These are phyloP conservation scores for Lepus timidus DNA, from an alignment of 2,113 vertebrate species.

Conservation along the genomic window DNA sequence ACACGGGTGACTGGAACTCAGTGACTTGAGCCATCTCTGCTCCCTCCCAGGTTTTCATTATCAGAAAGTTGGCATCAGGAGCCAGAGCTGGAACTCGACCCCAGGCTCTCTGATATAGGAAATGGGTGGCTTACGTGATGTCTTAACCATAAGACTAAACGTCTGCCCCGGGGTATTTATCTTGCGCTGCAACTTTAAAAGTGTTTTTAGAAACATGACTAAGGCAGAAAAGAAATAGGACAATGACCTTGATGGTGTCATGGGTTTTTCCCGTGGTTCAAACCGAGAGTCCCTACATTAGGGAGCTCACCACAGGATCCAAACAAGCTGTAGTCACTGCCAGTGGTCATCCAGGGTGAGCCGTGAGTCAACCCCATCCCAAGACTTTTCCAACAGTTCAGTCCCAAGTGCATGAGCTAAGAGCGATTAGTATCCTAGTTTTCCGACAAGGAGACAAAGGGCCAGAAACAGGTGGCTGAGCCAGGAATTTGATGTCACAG, in stretches of 20 bases:
- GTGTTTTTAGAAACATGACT: background rate
- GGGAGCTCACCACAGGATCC: background rate
- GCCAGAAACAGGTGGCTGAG: background rate
- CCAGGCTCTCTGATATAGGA: too few species aligned
- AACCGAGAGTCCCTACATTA: accelerated
- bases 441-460: background rate
- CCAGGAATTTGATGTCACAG: background rate
- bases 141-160: too few species aligned
- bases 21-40: too few species aligned
- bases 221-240: background rate
- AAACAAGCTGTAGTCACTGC: background rate
- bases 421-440: background rate
- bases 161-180: background rate
- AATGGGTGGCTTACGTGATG: too few species aligned
- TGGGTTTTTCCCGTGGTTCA: background rate
- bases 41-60: too few species aligned
- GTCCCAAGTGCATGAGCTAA: background rate
- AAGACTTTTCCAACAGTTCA: background rate
- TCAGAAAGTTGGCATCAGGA: too few species aligned
- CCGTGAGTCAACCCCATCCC: background rate
- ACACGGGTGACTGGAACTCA: too few species aligned
- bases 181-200: background rate
- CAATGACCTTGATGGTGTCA: background rate
- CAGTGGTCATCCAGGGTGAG: background rate
- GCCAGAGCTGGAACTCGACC: too few species aligned